Base-by-base conservation (phyloP, 2,797 vertebrate genomes). In the Gymnoscopelus braueri region DNA sequence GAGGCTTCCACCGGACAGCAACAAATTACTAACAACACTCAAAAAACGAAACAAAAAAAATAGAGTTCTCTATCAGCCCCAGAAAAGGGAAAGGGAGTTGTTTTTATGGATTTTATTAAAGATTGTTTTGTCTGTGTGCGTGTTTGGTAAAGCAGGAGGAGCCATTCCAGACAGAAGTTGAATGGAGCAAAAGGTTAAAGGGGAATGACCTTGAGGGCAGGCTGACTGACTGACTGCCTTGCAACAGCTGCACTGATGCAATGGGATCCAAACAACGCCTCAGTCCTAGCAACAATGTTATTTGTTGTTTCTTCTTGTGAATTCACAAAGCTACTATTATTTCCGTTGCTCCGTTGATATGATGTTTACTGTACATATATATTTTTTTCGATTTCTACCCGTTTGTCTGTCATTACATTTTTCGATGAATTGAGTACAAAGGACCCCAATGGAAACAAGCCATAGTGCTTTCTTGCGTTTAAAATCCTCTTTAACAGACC, bases 51-150 rank as follows among this genome's bases (percentile, higher is more conserved):
- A n/a, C 49, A 51, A 13, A 51, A n/a, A 50, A 51, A 5, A 3
- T 7, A 51, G 14, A 51, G n/a, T 15, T 44, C 8, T 9, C 39
- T 9, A 44, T 44, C 39, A 44, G 39, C 39, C 39, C 39, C 39
- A 44, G 39, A 44, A 44, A 44, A 44, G 7, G 39, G 39, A 44
- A 44, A 8, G 32, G 39, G 39, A 44, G 39, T 44, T 57, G 44
- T 47, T 54, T 10, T 6, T 2, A 5, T 47, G 39, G 29, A 19
- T 12, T 26, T 57, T 29, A 26, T 26, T 13, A 57, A 57, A 72
- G 51, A 53, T 24, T 11, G 54, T 53, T 66, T 32, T 72, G 69
- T 84, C 71, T 84, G 51, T 65, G 24, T 26, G 7, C 19, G 5
- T 29, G 32, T 57, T 57, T 35, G n/a, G 12, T 9, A 24, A 14